Percentiles rank a stretch among this genome's conserved stretches.
Conservation (phyloP, 1,140 invertebrate species). For the Drosophila lowei region DNA sequence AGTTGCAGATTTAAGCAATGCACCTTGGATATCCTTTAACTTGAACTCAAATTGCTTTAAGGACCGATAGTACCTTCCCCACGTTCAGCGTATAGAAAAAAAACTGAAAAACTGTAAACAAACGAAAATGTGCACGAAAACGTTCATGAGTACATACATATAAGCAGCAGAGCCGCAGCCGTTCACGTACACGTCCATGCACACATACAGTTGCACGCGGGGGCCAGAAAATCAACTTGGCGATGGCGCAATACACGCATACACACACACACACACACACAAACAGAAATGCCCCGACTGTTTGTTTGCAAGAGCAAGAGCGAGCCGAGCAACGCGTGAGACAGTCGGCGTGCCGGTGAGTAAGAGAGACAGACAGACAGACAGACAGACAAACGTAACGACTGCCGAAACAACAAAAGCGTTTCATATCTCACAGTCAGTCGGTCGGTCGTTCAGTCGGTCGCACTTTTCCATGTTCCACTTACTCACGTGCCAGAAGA, state of each 20-base stretch:
- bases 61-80: too few relatives aligned
- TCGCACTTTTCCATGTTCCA: slow-evolving; percentile 19
- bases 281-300: slow-evolving; percentile 12
- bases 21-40: too few relatives aligned
- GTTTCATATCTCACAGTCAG: slow-evolving; percentile 21
- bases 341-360: slow-evolving; percentile 42
- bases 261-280: slow-evolving; percentile 19
- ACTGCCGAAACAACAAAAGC: slow-evolving; percentile 10
- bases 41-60: too few relatives aligned
- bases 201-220: slow-evolving; percentile 10
- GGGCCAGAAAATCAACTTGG: slow-evolving; percentile 24
- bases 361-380: slow-evolving; percentile 17
- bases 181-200: slow-evolving; percentile 14
- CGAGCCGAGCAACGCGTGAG: too few relatives aligned
- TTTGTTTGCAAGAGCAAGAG: slow-evolving; percentile 40
- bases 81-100: slow-evolving; percentile 15
- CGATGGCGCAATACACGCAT: slow-evolving; percentile 44
- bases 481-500: neutral
- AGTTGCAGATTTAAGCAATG: too few relatives aligned
- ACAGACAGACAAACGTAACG: slow-evolving; percentile 1
- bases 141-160: neutral
- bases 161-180: neutral
- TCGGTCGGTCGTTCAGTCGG: neutral
- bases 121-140: slow-evolving; percentile 52
- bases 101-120: slow-evolving; percentile 58